Evolutionary conservation across 2,797 vertebrate genomes (phyloP).

Genomic region (Anisognathus igniventris): DNA sequence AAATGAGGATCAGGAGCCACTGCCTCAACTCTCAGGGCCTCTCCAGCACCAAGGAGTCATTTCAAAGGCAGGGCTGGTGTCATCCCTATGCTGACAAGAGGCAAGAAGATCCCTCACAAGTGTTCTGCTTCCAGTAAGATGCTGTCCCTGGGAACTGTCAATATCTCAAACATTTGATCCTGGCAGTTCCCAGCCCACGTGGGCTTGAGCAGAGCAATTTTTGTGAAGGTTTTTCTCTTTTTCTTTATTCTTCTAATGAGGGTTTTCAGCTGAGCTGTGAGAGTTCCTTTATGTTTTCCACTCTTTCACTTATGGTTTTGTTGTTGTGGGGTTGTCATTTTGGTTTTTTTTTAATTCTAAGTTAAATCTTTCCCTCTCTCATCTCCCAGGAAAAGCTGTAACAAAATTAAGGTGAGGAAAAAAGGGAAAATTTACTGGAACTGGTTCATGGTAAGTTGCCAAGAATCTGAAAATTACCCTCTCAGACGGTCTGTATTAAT

Average conservation of each 20-base stretch:
- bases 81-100: background rate
- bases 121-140: background rate
- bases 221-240: background rate
- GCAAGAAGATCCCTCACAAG: background rate
- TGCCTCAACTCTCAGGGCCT: background rate
- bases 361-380: background rate
- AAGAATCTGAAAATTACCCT: conserved; percentile 22
- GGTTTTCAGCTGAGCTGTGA: background rate
- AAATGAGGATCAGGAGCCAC: rapidly evolving
- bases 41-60: background rate
- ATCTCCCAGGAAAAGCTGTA: background rate
- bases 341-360: background rate
- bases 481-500: conserved; percentile 14
- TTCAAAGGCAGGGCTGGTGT: conserved; percentile 15
- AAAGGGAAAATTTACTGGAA: background rate
- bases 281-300: background rate
- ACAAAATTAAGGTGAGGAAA: conserved; percentile 6
- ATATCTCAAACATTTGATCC: conserved; percentile 2
- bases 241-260: background rate
- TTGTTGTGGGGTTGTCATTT: background rate
- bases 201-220: background rate
- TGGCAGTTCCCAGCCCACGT: background rate
- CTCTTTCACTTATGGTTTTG: background rate
- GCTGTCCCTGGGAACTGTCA: background rate
- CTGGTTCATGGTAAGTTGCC: background rate